Conservation (phyloP, 1,140 invertebrate species). For the Lepidostoma basale region DNA sequence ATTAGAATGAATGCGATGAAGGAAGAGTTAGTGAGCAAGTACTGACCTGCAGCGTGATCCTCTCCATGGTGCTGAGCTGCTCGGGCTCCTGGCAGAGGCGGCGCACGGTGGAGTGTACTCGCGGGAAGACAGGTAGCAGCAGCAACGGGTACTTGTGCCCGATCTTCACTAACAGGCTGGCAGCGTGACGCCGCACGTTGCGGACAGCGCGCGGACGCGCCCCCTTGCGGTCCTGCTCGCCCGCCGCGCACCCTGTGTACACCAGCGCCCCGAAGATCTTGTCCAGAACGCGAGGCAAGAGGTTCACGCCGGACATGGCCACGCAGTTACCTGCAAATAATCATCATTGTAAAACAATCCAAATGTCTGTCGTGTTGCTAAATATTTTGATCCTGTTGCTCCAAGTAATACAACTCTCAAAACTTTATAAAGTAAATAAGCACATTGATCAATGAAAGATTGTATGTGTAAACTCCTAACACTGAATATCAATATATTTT, state of each 20-base stretch:
- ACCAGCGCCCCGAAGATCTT: slow-evolving; percentile 86
- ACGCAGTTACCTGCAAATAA: slow-evolving; percentile 62
- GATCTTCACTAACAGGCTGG: slow-evolving; percentile 87
- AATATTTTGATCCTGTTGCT: no score
- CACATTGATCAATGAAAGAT: no score
- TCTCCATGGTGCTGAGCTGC: slow-evolving; percentile 83
- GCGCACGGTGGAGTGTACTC: slow-evolving; percentile 76
- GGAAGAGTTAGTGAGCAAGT: no score
- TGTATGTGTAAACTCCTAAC: no score
- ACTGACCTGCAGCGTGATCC: slow-evolving; percentile 73
- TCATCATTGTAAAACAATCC: no score
- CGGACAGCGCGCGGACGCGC: slow-evolving; percentile 75
- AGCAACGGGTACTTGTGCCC: slow-evolving; percentile 84
- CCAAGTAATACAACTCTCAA: no score
- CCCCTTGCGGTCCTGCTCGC: slow-evolving; percentile 56
- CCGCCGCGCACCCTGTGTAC: slow-evolving; percentile 65
- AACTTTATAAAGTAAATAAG: no score
- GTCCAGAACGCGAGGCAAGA: slow-evolving; percentile 79
- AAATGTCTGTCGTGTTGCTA: no score
- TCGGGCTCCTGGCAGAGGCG: slow-evolving; percentile 68
- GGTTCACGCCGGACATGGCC: slow-evolving; percentile 70
- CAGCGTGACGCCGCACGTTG: slow-evolving; percentile 86
- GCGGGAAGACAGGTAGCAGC: slow-evolving; percentile 84
- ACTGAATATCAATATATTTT: no score
- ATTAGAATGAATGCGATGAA: no score